Percentiles rank a stretch among this genome's conserved stretches.
phyloP scores from a whole-genome alignment of 2,888 invertebrate genomes.

The Hecatera dysodea region DNA sequence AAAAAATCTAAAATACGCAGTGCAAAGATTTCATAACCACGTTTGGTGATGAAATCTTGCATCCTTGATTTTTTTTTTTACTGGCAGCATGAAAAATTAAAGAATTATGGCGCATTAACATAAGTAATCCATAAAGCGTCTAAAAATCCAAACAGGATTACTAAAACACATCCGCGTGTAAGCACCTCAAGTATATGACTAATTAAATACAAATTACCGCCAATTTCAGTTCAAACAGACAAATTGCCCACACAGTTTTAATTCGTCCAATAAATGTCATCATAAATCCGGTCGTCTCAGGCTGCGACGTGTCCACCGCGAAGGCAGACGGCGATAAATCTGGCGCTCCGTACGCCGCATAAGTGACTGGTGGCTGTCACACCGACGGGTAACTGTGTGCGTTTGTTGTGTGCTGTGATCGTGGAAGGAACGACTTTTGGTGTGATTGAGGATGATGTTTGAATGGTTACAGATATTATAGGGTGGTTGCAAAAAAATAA shows the following conservation, averaged over 20 bases:
- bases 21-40: neutral
- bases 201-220: constrained; percentile 23
- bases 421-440: neutral
- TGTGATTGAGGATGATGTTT: neutral
- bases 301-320: constrained; percentile 74
- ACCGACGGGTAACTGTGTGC: constrained; percentile 60
- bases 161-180: neutral
- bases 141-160: neutral
- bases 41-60: neutral
- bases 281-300: constrained; percentile 79
- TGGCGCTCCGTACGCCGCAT: constrained; percentile 74
- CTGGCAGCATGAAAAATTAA: neutral
- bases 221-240: constrained; percentile 45
- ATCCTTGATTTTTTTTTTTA: neutral
- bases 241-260: constrained; percentile 69
- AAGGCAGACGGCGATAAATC: constrained; percentile 84
- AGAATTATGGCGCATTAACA: neutral
- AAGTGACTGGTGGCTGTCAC: constrained; percentile 72
- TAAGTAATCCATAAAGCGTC: neutral
- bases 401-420: constrained; percentile 9
- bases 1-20: too few relatives aligned
- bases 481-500: too few relatives aligned
- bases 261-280: constrained; percentile 79
- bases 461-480: neutral
- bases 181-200: neutral